phyloP scores from a whole-genome alignment of 2,797 vertebrate genomes.

The Channa striata region DNA sequence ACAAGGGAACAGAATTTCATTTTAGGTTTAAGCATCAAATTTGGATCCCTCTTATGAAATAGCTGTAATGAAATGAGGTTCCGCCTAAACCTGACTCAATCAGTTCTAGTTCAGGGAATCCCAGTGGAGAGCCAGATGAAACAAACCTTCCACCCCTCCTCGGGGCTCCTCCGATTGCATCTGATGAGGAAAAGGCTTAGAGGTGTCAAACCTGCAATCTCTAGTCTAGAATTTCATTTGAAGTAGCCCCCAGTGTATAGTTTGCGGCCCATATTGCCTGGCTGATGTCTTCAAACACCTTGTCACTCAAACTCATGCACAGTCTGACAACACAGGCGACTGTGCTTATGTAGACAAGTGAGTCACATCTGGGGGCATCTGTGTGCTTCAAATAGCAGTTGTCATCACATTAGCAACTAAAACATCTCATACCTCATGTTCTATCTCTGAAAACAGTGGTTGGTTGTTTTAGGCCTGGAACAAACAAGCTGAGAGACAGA shows the following conservation, averaged over 20 bases:
- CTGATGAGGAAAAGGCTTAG: constrained; percentile 64
- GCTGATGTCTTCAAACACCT: constrained; percentile 67
- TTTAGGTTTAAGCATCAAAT: constrained; percentile 39
- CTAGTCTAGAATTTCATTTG: constrained; percentile 68
- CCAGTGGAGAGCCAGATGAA: constrained; percentile 59
- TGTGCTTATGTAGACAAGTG: constrained; percentile 8
- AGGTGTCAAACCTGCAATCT: constrained; percentile 72
- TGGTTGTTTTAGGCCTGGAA: constrained; percentile 39
- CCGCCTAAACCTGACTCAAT: constrained; percentile 55
- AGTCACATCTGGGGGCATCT: constrained; percentile 37
- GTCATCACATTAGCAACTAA: constrained; percentile 76
- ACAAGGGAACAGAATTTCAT: constrained; percentile 36
- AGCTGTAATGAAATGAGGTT: constrained; percentile 57
- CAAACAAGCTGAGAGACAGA: constrained; percentile 50
- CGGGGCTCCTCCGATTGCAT: constrained; percentile 39
- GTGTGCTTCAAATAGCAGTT: constrained; percentile 60
- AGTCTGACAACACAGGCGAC: constrained; percentile 50
- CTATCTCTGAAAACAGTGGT: constrained; percentile 47
- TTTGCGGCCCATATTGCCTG: constrained; percentile 29
- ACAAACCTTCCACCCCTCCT: constrained; percentile 26
- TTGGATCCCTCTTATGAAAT: constrained; percentile 51
- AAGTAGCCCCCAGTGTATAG: constrained; percentile 65
- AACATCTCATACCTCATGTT: constrained; percentile 46
- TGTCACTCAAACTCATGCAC: constrained; percentile 59
- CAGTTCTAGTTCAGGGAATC: constrained; percentile 56